Conservation (phyloP, 2,113 vertebrate species). For the Ciconia stormi region DNA sequence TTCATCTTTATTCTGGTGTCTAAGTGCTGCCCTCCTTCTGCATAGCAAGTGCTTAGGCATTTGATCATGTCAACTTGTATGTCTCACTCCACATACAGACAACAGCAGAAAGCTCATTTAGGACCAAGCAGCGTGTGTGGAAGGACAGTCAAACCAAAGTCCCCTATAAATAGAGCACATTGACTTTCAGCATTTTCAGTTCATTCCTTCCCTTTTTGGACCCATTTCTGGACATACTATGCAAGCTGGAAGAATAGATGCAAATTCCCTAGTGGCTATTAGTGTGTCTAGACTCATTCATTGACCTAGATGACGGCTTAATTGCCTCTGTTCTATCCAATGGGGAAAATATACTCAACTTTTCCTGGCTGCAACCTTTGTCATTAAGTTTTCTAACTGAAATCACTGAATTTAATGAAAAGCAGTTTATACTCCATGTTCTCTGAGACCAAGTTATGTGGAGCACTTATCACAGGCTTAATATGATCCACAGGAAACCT, state of each 20-base stretch:
- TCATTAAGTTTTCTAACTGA: not conserved
- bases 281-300: constrained; percentile 58
- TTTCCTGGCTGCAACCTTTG: not conserved
- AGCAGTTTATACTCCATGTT: not conserved
- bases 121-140: not conserved
- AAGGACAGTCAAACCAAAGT: not conserved
- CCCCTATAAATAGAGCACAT: not conserved
- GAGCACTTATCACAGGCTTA: not conserved
- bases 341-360: constrained; percentile 9
- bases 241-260: constrained; percentile 1
- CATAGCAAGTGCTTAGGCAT: not conserved
- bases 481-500: not conserved
- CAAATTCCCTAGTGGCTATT: constrained; percentile 22
- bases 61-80: not conserved
- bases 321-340: constrained; percentile 31
- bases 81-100: not conserved
- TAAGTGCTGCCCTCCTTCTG: not conserved
- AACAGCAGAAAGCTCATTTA: not conserved
- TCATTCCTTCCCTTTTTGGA: constrained; percentile 40
- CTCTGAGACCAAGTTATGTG: not conserved
- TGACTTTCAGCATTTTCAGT: not conserved
- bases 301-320: constrained; percentile 55
- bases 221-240: not conserved
- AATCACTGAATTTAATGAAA: not conserved
- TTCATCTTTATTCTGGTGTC: not conserved